Evolutionary conservation across 2,113 vertebrate genomes (phyloP), one percentile per base, ranked within the genome.

Genomic region (Cettia cetti): DNA sequence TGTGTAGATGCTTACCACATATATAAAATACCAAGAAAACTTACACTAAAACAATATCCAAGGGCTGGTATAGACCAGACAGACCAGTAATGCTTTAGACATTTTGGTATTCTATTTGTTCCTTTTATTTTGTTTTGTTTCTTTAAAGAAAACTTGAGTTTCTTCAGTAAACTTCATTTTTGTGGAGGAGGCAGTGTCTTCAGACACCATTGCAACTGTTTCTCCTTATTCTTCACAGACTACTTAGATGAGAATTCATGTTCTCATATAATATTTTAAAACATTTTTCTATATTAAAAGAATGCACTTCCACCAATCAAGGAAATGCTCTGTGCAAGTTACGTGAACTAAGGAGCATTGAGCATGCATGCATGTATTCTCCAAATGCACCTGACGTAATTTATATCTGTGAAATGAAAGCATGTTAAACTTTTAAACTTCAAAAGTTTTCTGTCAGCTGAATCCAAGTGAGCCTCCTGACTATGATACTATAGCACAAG

Each of bases 151-250:
- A 77, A n/a, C 2, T 33, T 59, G 10, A 60, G 3, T 1, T 23
- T 90, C 76, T 77, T 35, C 16, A 52, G 15, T 52, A 33, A 65
- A 60, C 60, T 82, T 77, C 4, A 6, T 56, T 85, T 53, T 50
- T 76, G 3, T 15, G 37, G 3, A 2, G 12, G 9, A 64, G 3
- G 1, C 0, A 5, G 1, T 69, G 6, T 83, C 44, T 64, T 80
- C 50, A 64, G 23, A 72, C 13, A 44, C 6, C 3, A 11, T 42
- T 13, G 20, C 10, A 52, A 28, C n/a, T 78, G 9, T 78, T 86
- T n/a, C 17, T 61, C 4, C 9, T 61, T 68, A 47, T 69, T 83
- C 7, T 80, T 89, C n/a, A 53, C 15, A 26, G 40, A 56, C 8
- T 69, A 31, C 16, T 81, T 52, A 52, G 11, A 39, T 22, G 31